Base-by-base conservation (phyloP, 2,888 invertebrate genomes). In the Tricholauxania praeusta region DNA sequence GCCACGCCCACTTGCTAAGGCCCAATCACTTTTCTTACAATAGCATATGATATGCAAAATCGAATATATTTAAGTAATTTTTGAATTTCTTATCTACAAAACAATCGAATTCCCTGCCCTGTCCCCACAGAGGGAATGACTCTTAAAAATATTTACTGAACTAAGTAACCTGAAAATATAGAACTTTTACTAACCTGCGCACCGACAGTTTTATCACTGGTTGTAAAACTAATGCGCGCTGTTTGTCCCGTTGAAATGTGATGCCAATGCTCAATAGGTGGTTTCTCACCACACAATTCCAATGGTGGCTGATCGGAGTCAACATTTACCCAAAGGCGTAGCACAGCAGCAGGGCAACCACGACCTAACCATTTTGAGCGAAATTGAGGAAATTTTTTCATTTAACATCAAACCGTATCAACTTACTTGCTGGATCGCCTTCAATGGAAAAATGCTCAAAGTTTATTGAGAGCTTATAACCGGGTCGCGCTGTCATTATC, bases 401-500 rank as follows among this genome's bases (percentile, higher is more conserved):
- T 22, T 12, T 0, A n/a, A 39, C 2, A 15, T 8, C 12, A 19
- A 2, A 22, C 12, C 0, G n/a, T 6, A n/a, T 48, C 7, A 64
- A 85, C 90, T 89, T 86, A 96, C 96, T 92, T 79, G 91, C 89
- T 77, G 95, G 94, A 85, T 96, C 94, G 78, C 99, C 99, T 88
- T 99, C 99, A 73, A 99, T 94, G 71, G 94, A 94, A 85, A 99
- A 97, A 78, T 92, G 91, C 85, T 96, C 94, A 87, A 99, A 96
- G 87, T 96, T 94, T 84, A 99, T 91, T 85, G 98, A 91, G 82
- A 99, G 93, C 85, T 93, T 92, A 87, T 96, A 94, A 81, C 93
- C 93, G 49, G 94, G 93, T 79, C 94, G 91, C 74, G 96, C 97
- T 76, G 92, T 93, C 84, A 99, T 94, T 86, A 94, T 95, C 99